Conservation (phyloP, 2,113 vertebrate genomes). For the Mirounga angustirostris region DNA sequence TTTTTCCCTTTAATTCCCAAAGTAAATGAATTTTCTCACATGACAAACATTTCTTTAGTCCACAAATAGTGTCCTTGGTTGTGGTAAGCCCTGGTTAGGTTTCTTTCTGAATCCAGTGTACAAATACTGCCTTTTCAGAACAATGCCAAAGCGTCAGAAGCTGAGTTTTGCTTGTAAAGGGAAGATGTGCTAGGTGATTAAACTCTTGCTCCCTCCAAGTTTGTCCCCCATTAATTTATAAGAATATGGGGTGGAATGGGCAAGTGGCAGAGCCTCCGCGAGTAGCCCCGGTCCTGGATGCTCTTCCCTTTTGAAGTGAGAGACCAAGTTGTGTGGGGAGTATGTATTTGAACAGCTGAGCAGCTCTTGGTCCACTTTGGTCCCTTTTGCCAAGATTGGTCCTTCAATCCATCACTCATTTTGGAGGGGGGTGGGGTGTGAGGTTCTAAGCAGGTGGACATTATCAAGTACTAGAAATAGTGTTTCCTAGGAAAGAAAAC, state of each 20-base stretch:
- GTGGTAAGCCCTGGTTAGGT: background rate
- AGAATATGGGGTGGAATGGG: background rate
- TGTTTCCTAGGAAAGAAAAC: conserved; percentile 1
- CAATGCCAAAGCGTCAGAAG: background rate
- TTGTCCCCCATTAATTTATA: background rate
- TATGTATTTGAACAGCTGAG: background rate
- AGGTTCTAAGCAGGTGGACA: background rate
- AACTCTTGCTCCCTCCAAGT: conserved; percentile 26
- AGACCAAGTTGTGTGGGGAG: background rate
- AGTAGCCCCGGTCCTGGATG: background rate
- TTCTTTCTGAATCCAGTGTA: conserved; percentile 40
- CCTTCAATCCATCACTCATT: background rate
- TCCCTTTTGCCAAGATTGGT: conserved; percentile 4
- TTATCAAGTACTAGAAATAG: conserved; percentile 11
- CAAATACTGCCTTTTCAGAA: conserved; percentile 42
- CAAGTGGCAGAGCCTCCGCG: background rate
- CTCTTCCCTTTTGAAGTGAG: conserved; percentile 7
- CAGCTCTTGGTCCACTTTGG: background rate
- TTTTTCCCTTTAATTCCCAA: conserved; percentile 60
- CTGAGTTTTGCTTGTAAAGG: background rate
- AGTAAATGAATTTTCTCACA: conserved; percentile 38
- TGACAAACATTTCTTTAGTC: conserved; percentile 39
- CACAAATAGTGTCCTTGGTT: conserved; percentile 34
- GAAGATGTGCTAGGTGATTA: background rate
- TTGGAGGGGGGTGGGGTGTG: background rate